Percentiles rank a stretch among this genome's conserved stretches.
phyloP scores from a whole-genome alignment of 2,113 vertebrate species.

The Hiodon alosoides region DNA sequence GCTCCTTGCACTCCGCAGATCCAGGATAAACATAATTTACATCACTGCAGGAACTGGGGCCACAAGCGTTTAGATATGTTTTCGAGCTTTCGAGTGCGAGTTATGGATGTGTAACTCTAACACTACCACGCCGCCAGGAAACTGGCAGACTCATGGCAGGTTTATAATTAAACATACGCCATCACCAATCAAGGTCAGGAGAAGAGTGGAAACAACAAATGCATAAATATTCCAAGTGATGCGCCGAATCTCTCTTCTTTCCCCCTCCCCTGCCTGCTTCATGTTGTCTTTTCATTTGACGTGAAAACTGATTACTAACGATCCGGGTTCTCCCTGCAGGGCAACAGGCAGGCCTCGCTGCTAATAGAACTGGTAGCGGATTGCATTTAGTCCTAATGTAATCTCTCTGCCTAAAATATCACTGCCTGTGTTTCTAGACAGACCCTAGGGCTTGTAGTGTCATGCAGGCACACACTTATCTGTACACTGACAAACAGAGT shows the following conservation, averaged over 20 bases:
- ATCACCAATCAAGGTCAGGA: background rate
- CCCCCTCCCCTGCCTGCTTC: background rate
- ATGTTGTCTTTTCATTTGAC: background rate
- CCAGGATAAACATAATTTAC: no score
- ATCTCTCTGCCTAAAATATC: background rate
- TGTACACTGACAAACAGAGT: background rate
- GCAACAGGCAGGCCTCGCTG: background rate
- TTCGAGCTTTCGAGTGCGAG: no score
- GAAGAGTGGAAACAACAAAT: background rate
- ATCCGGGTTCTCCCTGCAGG: background rate
- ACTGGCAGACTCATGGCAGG: background rate
- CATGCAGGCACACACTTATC: background rate
- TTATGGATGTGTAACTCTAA: background rate
- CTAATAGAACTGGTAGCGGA: background rate
- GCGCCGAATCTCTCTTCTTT: background rate
- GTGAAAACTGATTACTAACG: constrained; percentile 1
- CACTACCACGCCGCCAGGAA: background rate
- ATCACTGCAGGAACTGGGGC: background rate
- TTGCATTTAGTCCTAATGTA: constrained; percentile 2
- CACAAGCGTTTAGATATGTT: no score
- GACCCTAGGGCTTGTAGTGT: background rate
- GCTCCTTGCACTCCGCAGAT: no score
- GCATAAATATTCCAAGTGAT: background rate
- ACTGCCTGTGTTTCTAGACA: background rate
- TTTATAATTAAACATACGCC: background rate